Base-by-base conservation (phyloP, 1,140 invertebrate genomes). In the Drosophila ananassae region DNA sequence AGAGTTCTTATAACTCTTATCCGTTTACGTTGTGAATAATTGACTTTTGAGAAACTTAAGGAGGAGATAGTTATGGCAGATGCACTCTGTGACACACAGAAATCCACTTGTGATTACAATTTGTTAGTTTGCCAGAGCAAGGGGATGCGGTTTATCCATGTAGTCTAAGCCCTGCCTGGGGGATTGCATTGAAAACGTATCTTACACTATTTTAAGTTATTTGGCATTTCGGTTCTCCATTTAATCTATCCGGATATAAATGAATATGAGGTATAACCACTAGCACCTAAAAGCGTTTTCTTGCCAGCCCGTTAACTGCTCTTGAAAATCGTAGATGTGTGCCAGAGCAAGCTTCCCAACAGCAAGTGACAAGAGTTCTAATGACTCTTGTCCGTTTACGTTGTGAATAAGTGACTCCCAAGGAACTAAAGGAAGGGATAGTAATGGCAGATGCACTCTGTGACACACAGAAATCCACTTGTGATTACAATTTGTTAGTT, bases 201-300 rank as follows among this genome's bases (percentile, higher is more conserved):
- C 41, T 68, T 22, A 87, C 82, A 87, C 17, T 17, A 17, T 17
- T 17, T 17, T 17, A 17, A 17, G 17, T 17, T 17, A 17, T 17
- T 17, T 0, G 17, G 1, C 17, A 17, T n/a, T n/a, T n/a, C n/a
- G n/a, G n/a, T n/a, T n/a, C n/a, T n/a, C n/a, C n/a, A n/a, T n/a
- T n/a, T n/a, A n/a, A n/a, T n/a, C n/a, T n/a, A n/a, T n/a, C n/a
- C n/a, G n/a, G n/a, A n/a, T n/a, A n/a, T n/a, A n/a, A n/a, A n/a
- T n/a, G n/a, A n/a, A n/a, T n/a, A n/a, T n/a, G n/a, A n/a, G n/a
- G n/a, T n/a, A n/a, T n/a, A n/a, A n/a, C n/a, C n/a, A n/a, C n/a
- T n/a, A n/a, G 79, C 82, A 87, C 74, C 82, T 82, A 79, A 87
- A 87, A 87, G 82, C 83, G 83, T 89, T 87, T 87, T 87, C 83